phyloP scores from a whole-genome alignment of 2,797 vertebrate species.

The Sitta carolinensis region DNA sequence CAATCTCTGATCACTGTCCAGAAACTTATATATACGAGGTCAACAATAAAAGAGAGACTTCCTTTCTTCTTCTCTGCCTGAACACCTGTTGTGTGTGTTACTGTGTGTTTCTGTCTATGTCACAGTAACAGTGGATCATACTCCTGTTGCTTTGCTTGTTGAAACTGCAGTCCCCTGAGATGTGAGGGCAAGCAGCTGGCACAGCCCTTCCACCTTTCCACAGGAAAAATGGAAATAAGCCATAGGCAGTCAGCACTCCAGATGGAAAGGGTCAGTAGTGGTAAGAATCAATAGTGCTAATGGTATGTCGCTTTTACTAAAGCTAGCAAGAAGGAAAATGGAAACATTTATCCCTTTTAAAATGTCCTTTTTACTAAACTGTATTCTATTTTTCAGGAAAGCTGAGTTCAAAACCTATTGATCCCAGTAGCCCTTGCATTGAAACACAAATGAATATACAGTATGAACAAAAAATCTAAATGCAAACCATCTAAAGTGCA shows the following conservation, averaged over 20 bases:
- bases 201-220: not conserved
- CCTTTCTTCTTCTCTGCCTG: too few species aligned
- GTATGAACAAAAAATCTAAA: not conserved
- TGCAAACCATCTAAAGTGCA: not conserved
- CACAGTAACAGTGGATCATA: not conserved
- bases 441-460: not conserved
- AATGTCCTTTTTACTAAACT: not conserved
- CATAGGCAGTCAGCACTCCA: not conserved
- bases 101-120: too few species aligned
- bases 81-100: too few species aligned
- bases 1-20: too few species aligned
- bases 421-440: not conserved
- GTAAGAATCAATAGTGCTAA: not conserved
- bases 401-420: not conserved
- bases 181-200: not conserved
- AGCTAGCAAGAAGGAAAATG: not conserved
- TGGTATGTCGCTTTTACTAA: not conserved
- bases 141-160: not conserved
- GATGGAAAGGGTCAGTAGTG: not conserved
- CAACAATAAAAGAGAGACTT: too few species aligned
- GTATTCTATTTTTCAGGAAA: not conserved
- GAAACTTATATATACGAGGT: too few species aligned
- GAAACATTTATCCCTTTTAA: not conserved
- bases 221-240: conserved; percentile 11
- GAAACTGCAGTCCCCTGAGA: not conserved